Base-by-base conservation (phyloP, 1,140 invertebrate species). In the Drosophila grimshawi region DNA sequence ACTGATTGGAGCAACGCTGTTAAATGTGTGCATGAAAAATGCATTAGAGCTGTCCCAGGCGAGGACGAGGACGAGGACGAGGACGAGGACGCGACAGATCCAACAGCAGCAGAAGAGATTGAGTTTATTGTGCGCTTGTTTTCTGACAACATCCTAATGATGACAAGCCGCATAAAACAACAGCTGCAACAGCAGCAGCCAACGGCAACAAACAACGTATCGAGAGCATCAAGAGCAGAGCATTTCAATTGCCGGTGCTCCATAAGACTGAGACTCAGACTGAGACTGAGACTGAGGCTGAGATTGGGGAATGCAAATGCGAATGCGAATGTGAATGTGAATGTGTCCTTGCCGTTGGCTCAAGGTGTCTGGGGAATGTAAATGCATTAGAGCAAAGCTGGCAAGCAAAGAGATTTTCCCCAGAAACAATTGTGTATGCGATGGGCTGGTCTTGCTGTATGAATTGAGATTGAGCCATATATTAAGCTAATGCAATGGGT, bases 11-110 rank as follows among this genome's bases (percentile, higher is more conserved):
- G 81, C 80, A 85, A 60, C 71, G 69, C 82, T 80, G 61, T 78
- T 78, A 86, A 86, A 86, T 86, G 81, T 85, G 86, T 85, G 81
- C 81, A 85, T 85, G 81, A 86, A 85, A 85, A 85, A 85, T 86
- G 81, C 81, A 85, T 85, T 85, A 86, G 74, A 85, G 73, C 64
- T 64, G 68, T 52, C 59, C 19, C 71, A 68, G 55, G 30, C 46
- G 27, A 37, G 10, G 48, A 57, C 37, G 39, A 68, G 62, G 62
- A 81, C 59, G 55, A n/a, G n/a, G n/a, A n/a, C 46, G 27, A 37
- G 10, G 48, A 57, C 37, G 39, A 68, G 62, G 62, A 81, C 59
- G 55, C 68, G 76, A 60, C 53, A 41, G 39, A 41, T 41, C 1
- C 39, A 41, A 43, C 46, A 52, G 52, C 63, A 43, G 11, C 32